Evolutionary conservation across 2,888 invertebrate genomes (phyloP), one percentile per base, ranked within the genome.

Genomic region (Orthonychiurus folsomi): DNA sequence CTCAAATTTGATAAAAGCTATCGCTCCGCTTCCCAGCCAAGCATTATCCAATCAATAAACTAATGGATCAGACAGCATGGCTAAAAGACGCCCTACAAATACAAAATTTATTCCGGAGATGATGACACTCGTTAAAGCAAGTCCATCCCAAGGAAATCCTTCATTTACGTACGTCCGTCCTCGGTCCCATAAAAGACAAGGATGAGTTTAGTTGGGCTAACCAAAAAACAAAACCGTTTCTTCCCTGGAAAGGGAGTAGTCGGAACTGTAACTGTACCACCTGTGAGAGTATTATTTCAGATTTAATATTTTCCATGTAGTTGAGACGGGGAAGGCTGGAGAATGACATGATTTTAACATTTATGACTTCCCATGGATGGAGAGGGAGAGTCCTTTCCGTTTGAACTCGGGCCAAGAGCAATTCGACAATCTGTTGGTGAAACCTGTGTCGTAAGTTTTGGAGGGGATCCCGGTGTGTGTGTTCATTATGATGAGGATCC

Each of bases 401-500:
- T 55, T 63, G 59, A 63, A 63, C 59, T 59, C 47, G 2, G 55
- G 59, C 59, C 62, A 63, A 63, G 59, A 63, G 50, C 62, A 63
- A 58, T 58, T 56, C 52, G 21, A 25, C 56, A 50, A 23, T 53
- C 12, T 37, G 28, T 12, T 37, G 37, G 21, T 9, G n/a, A 48
- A 61, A 47, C 12, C 21, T 37, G 37, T 37, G 9, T 15, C 37
- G 15, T 37, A 37, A 37, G 15, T 37, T 37, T 37, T 37, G 37
- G 5, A 37, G 37, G n/a, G n/a, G 37, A 9, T 37, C 37, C 37
- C 37, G 37, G 37, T 37, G 5, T 15, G 5, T 37, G 37, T 9
- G 37, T 37, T 37, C 37, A 37, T 37, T 37, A 37, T 37, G 37
- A 37, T 15, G n/a, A n/a, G n/a, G 37, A 37, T 15, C 37, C 37